A percentile compares a stretch with the other conserved stretches of the same genome.
Conservation (phyloP, 2,888 invertebrate genomes). For the Bedellia somnulentella region DNA sequence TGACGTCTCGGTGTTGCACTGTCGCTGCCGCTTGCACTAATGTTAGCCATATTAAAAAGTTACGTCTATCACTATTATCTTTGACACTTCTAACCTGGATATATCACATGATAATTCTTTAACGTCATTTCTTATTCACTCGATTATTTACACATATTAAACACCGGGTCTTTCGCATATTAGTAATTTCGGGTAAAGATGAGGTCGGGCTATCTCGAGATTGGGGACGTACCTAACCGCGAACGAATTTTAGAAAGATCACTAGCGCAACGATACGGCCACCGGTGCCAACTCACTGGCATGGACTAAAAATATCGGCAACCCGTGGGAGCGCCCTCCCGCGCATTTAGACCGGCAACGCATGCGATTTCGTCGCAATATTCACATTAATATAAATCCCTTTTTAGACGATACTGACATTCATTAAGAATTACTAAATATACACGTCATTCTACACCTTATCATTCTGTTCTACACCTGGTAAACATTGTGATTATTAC, state of each 20-base stretch:
- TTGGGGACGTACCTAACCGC: constrained; percentile 46
- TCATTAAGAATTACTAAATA: too few relatives aligned
- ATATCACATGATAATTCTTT: constrained; percentile 31
- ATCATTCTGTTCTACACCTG: too few relatives aligned
- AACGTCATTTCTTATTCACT: constrained; percentile 27
- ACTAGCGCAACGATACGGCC: constrained; percentile 55
- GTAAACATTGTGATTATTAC: too few relatives aligned
- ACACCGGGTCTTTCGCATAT: too few relatives aligned
- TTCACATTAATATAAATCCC: constrained; percentile 11
- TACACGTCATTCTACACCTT: too few relatives aligned
- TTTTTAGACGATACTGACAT: too few relatives aligned
- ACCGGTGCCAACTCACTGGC: constrained; percentile 68
- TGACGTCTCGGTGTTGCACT: constrained; percentile 61
- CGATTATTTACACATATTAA: constrained; percentile 7
- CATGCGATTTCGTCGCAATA: constrained; percentile 49
- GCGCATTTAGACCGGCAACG: constrained; percentile 48
- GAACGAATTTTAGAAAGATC: constrained; percentile 54
- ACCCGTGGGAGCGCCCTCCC: constrained; percentile 63
- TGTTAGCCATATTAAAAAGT: constrained; percentile 28
- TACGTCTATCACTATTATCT: constrained; percentile 10
- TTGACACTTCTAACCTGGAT: constrained; percentile 28
- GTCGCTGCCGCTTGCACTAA: constrained; percentile 34
- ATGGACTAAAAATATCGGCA: constrained; percentile 68
- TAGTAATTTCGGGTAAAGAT: constrained; percentile 31
- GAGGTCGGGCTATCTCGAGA: constrained; percentile 41